A percentile compares a stretch with the other conserved stretches of the same genome.
phyloP scores from a whole-genome alignment of 2,888 invertebrate genomes.

The Diarsia rubi region DNA sequence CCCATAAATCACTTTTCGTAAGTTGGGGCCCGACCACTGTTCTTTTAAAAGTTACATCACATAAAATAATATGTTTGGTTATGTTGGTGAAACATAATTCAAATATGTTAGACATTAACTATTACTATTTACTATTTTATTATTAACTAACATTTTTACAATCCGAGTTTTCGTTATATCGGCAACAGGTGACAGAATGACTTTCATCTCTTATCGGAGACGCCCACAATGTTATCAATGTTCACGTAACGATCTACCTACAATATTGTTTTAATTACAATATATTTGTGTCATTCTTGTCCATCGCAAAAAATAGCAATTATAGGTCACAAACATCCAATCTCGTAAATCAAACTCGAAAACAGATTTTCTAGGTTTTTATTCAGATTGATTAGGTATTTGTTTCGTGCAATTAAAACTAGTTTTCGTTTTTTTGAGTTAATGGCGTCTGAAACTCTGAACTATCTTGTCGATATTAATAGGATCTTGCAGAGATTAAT shows the following conservation, averaged over 20 bases:
- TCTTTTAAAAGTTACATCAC: too few relatives aligned
- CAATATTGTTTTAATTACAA: neutral
- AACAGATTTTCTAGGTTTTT: neutral
- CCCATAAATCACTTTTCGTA: too few relatives aligned
- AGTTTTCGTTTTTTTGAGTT: neutral
- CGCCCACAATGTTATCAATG: constrained; percentile 2
- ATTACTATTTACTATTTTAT: too few relatives aligned
- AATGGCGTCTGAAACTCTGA: neutral
- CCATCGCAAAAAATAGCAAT: neutral
- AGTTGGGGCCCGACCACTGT: too few relatives aligned
- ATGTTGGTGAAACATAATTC: too few relatives aligned
- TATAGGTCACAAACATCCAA: too few relatives aligned
- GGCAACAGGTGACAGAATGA: neutral
- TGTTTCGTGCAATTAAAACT: neutral
- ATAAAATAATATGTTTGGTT: too few relatives aligned
- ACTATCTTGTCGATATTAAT: neutral
- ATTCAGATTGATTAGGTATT: neutral
- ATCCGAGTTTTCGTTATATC: neutral
- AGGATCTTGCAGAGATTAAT: neutral
- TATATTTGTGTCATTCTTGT: neutral
- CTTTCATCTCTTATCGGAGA: constrained; percentile 18
- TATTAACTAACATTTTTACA: too few relatives aligned
- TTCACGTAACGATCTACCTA: neutral
- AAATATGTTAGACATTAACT: too few relatives aligned
- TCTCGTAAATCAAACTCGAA: neutral